Conservation (phyloP, 2,888 invertebrate species). For the Coleophora deauratella region DNA sequence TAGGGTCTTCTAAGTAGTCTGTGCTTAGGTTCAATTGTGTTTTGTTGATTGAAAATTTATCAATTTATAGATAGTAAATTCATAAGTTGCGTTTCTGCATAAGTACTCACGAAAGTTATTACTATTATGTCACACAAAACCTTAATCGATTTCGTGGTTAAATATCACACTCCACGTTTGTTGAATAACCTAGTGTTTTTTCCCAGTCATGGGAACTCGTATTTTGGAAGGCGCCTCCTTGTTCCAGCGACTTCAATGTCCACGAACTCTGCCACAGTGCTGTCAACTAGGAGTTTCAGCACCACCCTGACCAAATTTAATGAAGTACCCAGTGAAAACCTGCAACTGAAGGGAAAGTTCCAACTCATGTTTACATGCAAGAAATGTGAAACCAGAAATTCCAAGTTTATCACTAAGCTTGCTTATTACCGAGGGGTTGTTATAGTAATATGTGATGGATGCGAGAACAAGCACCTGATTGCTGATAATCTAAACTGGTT, state of each 20-base stretch:
- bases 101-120: too few species aligned
- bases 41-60: too few species aligned
- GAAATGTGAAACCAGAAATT: constrained; percentile 84
- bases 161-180: constrained; percentile 57
- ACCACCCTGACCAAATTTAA: constrained; percentile 36
- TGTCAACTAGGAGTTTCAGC: constrained; percentile 47
- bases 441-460: constrained; percentile 91
- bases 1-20: too few species aligned
- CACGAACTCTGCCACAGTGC: constrained; percentile 43
- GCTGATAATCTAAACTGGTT: constrained; percentile 99
- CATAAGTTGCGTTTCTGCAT: too few species aligned
- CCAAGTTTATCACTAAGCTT: constrained; percentile 86
- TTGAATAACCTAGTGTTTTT: constrained; percentile 58
- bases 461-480: constrained; percentile 92
- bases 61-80: too few species aligned
- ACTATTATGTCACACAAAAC: constrained; percentile 51
- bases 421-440: constrained; percentile 94
- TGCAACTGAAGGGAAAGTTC: constrained; percentile 70
- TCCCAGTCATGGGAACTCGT: constrained; percentile 63
- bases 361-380: constrained; percentile 91
- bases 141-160: constrained; percentile 61
- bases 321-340: constrained; percentile 29
- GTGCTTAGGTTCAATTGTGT: too few species aligned
- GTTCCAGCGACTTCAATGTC: constrained; percentile 33
- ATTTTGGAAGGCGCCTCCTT: constrained; percentile 50